Evolutionary conservation across 2,888 invertebrate species (phyloP).

Genomic region (Chymomyza procnemis): DNA sequence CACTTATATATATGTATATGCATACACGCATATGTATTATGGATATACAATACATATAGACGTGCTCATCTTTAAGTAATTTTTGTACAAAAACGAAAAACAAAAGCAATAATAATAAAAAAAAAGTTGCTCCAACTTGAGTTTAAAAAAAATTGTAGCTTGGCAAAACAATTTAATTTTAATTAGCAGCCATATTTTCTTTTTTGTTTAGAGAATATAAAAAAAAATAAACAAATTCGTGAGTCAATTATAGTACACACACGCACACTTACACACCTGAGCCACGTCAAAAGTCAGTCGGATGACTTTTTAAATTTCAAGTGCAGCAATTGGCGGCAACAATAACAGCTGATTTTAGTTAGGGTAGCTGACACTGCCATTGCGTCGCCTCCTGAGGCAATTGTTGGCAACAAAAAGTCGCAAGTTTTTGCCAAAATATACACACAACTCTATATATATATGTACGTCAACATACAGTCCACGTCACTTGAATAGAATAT

Average conservation of each 20-base stretch:
- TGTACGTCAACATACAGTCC: neutral
- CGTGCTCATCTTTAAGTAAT: neutral
- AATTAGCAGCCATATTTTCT: conserved; percentile 3
- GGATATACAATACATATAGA: neutral
- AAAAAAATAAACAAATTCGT: neutral
- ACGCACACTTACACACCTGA: neutral
- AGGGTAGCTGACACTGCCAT: neutral
- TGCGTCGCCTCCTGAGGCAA: neutral
- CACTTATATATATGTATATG: neutral
- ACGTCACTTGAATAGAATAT: no score
- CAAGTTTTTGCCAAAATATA: conserved; percentile 5
- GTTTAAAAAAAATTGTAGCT: neutral
- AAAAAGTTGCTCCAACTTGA: neutral
- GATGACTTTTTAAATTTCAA: neutral
- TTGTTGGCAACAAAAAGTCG: neutral
- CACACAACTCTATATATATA: neutral
- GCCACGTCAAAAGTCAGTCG: neutral
- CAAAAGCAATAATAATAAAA: neutral
- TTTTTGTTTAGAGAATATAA: neutral
- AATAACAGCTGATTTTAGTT: neutral
- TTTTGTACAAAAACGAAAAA: no score
- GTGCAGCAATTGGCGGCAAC: neutral
- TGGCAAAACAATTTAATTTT: neutral
- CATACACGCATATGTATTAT: no score
- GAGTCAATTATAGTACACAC: neutral